Conservation (phyloP, 2,113 vertebrate species). For the Corvus cornix region DNA sequence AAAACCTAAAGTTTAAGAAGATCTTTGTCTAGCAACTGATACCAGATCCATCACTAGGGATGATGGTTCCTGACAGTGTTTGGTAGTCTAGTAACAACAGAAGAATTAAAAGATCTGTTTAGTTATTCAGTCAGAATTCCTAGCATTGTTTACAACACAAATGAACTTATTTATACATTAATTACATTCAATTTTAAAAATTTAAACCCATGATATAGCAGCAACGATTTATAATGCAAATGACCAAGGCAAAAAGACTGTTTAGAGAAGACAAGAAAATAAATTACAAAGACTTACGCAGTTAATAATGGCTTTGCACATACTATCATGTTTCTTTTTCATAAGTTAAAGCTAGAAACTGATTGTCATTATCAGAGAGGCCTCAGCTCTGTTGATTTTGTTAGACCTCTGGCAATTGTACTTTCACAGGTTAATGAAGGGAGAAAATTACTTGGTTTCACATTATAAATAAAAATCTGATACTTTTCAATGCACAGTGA, state of each 20-base stretch:
- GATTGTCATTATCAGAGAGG: slow-evolving; percentile 43
- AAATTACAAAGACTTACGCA: slow-evolving; percentile 52
- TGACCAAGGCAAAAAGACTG: slow-evolving; percentile 43
- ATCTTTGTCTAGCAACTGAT: neutral
- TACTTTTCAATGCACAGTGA: neutral
- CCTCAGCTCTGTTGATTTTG: slow-evolving; percentile 23
- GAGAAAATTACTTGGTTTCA: slow-evolving; percentile 29
- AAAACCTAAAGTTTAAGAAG: neutral
- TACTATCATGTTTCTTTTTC: slow-evolving; percentile 30
- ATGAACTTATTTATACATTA: slow-evolving; percentile 54
- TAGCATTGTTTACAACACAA: slow-evolving; percentile 50
- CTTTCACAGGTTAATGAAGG: slow-evolving; percentile 36
- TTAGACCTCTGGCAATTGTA: slow-evolving; percentile 24
- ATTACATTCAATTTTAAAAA: slow-evolving; percentile 64
- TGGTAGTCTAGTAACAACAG: slow-evolving; percentile 15
- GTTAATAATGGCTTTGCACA: slow-evolving; percentile 59
- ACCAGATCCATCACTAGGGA: slow-evolving; percentile 21
- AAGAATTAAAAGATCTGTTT: slow-evolving; percentile 46
- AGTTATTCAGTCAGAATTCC: slow-evolving; percentile 21
- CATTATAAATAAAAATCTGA: slow-evolving; percentile 11
- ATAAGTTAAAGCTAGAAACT: slow-evolving; percentile 50
- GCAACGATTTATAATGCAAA: slow-evolving; percentile 59
- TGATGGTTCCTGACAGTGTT: slow-evolving; percentile 23
- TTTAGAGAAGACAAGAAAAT: slow-evolving; percentile 45
- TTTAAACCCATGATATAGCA: slow-evolving; percentile 35